Conservation (phyloP, 2,797 vertebrate genomes). For the Lutjanus argentimaculatus region DNA sequence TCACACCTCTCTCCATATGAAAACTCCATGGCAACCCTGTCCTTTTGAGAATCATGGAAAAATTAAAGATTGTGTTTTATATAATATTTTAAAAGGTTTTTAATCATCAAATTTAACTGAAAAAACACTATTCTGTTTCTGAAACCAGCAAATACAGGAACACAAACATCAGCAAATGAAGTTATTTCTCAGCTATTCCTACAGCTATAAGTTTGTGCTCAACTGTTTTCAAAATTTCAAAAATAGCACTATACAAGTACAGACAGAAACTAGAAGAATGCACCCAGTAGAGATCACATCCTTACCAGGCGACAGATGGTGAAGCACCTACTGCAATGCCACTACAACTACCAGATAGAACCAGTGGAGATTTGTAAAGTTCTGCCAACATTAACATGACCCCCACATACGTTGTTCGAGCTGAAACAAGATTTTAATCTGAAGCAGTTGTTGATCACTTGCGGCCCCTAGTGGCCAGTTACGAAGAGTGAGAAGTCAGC, state of each 20-base stretch:
- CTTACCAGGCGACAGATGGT: no score
- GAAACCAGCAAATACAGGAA: not conserved
- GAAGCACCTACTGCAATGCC: no score
- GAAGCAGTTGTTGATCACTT: no score
- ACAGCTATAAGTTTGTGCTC: not conserved
- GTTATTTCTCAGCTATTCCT: not conserved
- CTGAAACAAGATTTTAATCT: no score
- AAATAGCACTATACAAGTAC: not conserved
- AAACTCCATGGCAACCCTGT: conserved; percentile 66
- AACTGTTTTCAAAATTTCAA: not conserved
- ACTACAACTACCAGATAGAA: no score
- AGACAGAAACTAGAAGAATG: not conserved
- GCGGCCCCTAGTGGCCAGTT: no score
- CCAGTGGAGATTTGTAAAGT: no score
- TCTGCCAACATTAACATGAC: no score
- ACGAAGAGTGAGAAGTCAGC: no score
- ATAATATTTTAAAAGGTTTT: conserved; percentile 27
- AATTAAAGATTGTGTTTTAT: conserved; percentile 29
- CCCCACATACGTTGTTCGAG: no score
- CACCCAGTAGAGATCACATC: no score
- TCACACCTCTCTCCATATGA: conserved; percentile 53
- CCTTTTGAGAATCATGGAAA: conserved; percentile 24
- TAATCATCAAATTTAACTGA: conserved; percentile 17
- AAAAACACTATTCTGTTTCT: not conserved
- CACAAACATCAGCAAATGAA: not conserved